phyloP scores from a whole-genome alignment of 2,888 invertebrate species.

The Ectemnius cavifrons region DNA sequence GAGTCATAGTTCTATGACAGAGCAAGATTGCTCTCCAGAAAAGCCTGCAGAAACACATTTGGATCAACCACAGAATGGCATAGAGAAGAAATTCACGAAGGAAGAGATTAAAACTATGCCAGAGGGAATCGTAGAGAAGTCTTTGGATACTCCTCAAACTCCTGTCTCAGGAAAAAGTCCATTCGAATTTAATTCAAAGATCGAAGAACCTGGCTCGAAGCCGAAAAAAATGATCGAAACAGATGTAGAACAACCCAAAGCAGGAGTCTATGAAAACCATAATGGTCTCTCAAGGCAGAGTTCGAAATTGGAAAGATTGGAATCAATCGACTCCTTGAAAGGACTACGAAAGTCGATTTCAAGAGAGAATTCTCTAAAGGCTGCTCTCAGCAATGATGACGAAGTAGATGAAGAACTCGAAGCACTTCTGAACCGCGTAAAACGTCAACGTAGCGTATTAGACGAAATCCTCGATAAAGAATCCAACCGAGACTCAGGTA shows the following conservation, averaged over 20 bases:
- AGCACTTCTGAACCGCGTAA: slow-evolving; percentile 83
- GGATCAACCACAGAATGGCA: slow-evolving; percentile 47
- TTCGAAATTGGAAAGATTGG: slow-evolving; percentile 40
- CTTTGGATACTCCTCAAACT: slow-evolving; percentile 3
- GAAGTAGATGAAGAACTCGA: slow-evolving; percentile 82
- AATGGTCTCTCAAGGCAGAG: slow-evolving; percentile 46
- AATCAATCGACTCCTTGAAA: slow-evolving; percentile 44
- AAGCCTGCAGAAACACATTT: slow-evolving; percentile 46
- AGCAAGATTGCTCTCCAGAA: slow-evolving; percentile 32
- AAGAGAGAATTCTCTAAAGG: slow-evolving; percentile 52
- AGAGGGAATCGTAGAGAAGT: neutral
- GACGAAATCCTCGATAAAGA: slow-evolving; percentile 84
- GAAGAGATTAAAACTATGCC: slow-evolving; percentile 33
- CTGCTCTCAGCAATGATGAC: slow-evolving; percentile 76
- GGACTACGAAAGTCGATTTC: slow-evolving; percentile 32
- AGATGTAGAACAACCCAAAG: slow-evolving; percentile 32
- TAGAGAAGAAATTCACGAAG: slow-evolving; percentile 50
- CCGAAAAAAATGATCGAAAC: slow-evolving; percentile 18
- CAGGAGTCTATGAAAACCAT: slow-evolving; percentile 15
- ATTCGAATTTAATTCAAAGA: slow-evolving; percentile 47
- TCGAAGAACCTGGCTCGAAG: slow-evolving; percentile 30
- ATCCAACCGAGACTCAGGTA: slow-evolving; percentile 73
- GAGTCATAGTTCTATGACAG: slow-evolving; percentile 45
- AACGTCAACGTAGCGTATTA: slow-evolving; percentile 85
- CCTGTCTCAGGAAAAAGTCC: slow-evolving; percentile 38